phyloP scores from a whole-genome alignment of 2,888 invertebrate species.

The Chymomyza procnemis region DNA sequence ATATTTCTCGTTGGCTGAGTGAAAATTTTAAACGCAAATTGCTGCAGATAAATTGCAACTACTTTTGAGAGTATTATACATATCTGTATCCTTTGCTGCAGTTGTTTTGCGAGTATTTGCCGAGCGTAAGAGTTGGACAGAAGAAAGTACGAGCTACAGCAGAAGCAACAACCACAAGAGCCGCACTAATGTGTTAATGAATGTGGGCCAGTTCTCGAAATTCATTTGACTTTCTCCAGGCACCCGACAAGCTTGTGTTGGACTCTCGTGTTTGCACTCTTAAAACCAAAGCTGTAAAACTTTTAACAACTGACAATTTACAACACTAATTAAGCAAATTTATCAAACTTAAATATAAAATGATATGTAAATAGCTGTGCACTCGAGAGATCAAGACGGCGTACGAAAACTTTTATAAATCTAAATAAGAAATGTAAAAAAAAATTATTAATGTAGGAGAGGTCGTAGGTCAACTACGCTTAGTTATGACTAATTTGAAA shows the following conservation, averaged over 20 bases:
- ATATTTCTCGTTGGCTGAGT: background rate
- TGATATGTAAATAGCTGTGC: background rate
- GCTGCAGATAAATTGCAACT: background rate
- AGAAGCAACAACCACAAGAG: background rate
- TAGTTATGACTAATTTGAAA: background rate
- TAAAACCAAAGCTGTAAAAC: background rate
- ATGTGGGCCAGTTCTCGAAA: background rate
- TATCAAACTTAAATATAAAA: slow-evolving; percentile 1
- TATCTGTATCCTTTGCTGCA: background rate
- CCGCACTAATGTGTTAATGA: slow-evolving; percentile 4
- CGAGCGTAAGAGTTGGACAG: background rate
- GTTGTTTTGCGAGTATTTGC: background rate
- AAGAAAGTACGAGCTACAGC: background rate
- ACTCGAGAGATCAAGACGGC: background rate
- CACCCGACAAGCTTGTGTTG: background rate
- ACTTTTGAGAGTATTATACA: background rate
- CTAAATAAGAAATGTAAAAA: background rate
- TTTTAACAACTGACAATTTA: slow-evolving; percentile 5
- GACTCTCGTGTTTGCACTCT: background rate
- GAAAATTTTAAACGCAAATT: background rate
- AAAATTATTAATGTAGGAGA: background rate
- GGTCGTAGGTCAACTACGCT: background rate
- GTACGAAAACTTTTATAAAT: background rate
- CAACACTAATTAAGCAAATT: slow-evolving; percentile 5
- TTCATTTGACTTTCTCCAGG: background rate